Evolutionary conservation across 2,797 vertebrate species (phyloP), one percentile per base, ranked within the genome.

Genomic region (Epinephelus awoara): DNA sequence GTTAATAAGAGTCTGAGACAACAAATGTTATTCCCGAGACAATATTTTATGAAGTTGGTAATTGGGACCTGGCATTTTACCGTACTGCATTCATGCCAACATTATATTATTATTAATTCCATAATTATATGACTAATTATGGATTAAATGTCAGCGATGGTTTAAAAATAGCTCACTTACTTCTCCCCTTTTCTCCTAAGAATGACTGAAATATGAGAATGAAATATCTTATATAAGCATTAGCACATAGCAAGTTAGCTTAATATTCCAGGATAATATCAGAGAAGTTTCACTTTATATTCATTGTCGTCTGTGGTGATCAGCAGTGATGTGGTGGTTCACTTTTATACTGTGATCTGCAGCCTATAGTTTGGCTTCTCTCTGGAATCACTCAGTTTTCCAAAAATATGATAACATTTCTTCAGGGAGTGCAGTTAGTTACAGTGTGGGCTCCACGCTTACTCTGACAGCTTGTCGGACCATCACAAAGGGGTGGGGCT

Each of bases 1-100:
- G 29, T 23, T 66, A 67, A 77, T 77, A 27, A 58, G 55, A n/a
- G 40, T 65, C 47, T 50, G 42, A 51, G 55, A 70, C 42, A 38
- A 23, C 50, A 66, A 59, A 62, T 3, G 6, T 38, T 29, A 2
- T 6, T 67, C 71, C 21, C 25, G 0, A 52, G 52, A 73, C 25
- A 65, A 40, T 64, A 38, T 23, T 79, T 34, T 6, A 25, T 18
- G 18, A 21, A 19, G 38, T 47, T 21, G 34, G 25, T 15, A 14
- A 17, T 7, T 5, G 13, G 27, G 14, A 18, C 3, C 14, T 0
- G 0, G 9, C 21, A 11, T 51, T 64, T 18, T 18, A 29, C 1
- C 14, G 11, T 3, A 17, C 14, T 49, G 52, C 6, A 27, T 55
- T 64, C 1, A 1, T 57, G 42, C 25, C 51, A 59, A 17, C n/a